Evolutionary conservation across 2,797 vertebrate species (phyloP).

Genomic region (Falco biarmicus): DNA sequence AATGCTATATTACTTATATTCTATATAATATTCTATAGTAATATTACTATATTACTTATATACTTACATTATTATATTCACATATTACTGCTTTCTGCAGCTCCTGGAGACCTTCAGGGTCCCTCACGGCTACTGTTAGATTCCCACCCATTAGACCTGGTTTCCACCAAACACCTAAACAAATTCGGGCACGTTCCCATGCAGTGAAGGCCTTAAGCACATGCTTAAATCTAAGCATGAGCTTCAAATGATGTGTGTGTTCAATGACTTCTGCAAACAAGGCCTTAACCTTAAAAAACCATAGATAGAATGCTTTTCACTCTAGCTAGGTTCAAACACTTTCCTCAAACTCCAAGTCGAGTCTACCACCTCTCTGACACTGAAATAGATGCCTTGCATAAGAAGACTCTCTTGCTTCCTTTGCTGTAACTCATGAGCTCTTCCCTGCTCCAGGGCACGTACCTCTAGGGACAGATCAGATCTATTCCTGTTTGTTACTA

Average conservation of each 20-base stretch:
- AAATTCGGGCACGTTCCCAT: not conserved
- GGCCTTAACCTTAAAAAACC: not conserved
- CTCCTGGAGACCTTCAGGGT: not conserved
- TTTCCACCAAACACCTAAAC: not conserved
- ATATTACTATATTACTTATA: too few relatives aligned
- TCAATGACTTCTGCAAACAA: not conserved
- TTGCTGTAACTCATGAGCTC: conserved; percentile 38
- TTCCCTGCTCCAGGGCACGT: conserved; percentile 61
- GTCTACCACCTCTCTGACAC: not conserved
- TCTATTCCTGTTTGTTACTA: conserved; percentile 48
- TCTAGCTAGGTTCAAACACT: not conserved
- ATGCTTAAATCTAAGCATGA: not conserved
- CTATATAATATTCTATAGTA: too few relatives aligned
- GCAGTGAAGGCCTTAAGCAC: not conserved
- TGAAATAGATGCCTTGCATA: conserved; percentile 33
- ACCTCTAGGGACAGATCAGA: conserved; percentile 56
- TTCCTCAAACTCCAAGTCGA: not conserved
- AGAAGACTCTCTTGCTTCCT: conserved; percentile 36
- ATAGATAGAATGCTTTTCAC: not conserved
- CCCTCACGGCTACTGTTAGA: not conserved
- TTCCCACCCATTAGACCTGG: not conserved
- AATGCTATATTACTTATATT: not conserved
- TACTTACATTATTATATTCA: not conserved
- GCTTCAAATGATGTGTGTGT: not conserved
- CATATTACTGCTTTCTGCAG: not conserved